Percentiles rank a stretch among this genome's conserved stretches.
These are phyloP conservation scores for Ianthella basta DNA, from an alignment of 37 sponge, comb jelly and placozoan species.

Conservation along the genomic window DNA sequence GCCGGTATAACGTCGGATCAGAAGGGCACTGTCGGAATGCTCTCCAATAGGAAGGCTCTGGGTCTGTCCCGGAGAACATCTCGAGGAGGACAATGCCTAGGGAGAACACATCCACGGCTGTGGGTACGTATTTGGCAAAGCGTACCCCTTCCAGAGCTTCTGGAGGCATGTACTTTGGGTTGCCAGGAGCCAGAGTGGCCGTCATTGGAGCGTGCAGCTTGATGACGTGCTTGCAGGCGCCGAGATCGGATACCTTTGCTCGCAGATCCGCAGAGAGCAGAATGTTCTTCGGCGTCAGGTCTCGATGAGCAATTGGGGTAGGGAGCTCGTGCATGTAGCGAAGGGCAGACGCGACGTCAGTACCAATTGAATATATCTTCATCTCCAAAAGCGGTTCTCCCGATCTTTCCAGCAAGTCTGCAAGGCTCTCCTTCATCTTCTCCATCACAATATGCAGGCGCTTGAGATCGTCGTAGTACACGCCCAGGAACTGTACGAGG, in stretches of 20 bases:
- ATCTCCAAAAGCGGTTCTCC: conserved; percentile 2
- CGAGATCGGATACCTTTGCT: conserved; percentile 19
- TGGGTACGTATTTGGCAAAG: neutral
- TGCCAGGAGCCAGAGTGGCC: conserved; percentile 2
- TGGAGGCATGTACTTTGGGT: conserved; percentile 13
- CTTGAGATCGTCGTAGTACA: neutral
- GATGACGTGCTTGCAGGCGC: neutral
- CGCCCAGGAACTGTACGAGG: conserved; percentile 17
- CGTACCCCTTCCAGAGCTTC: neutral
- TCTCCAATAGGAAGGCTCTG: neutral
- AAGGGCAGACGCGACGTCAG: neutral
- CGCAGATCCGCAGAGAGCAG: neutral
- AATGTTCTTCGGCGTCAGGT: conserved; percentile 7
- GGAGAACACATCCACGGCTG: neutral
- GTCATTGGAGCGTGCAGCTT: neutral
- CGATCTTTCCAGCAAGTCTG: neutral
- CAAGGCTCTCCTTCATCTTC: neutral
- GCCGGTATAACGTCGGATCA: neutral
- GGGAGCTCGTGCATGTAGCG: conserved; percentile 2
- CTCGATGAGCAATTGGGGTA: neutral
- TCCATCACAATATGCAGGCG: conserved; percentile 8
- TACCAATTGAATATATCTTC: neutral
- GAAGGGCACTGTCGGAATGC: neutral
- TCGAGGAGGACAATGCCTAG: neutral
- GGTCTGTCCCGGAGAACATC: neutral